A percentile compares a stretch with the other conserved stretches of the same genome.
phyloP scores from a whole-genome alignment of 2,113 vertebrate species.

The Ophthalmolycus amberensis region DNA sequence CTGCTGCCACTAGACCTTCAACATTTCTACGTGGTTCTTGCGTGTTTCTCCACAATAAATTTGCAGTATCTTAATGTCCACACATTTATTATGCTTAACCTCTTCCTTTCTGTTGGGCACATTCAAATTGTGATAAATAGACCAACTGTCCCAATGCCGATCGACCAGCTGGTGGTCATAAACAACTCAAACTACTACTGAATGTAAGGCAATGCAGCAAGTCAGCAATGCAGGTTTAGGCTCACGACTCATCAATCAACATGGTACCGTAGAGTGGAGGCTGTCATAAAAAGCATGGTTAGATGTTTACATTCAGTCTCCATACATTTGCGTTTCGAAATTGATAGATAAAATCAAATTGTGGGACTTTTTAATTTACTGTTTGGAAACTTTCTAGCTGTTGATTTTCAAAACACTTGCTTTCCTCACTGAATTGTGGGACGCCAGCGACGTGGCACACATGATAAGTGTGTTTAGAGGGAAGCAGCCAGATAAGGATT shows the following conservation, averaged over 20 bases:
- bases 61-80: slow-evolving; percentile 8
- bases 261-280: not conserved
- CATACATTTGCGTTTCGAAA: not conserved
- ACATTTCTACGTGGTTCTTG: slow-evolving; percentile 8
- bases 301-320: slow-evolving; percentile 10
- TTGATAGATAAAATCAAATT: not conserved
- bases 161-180: slow-evolving; percentile 40
- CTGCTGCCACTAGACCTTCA: not conserved
- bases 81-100: slow-evolving; percentile 45
- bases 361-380: not conserved
- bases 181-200: slow-evolving; percentile 31
- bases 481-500: slow-evolving; percentile 16
- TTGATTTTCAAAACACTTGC: not conserved
- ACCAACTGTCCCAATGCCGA: slow-evolving; percentile 19
- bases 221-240: slow-evolving; percentile 36
- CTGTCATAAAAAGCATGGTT: not conserved
- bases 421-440: not conserved
- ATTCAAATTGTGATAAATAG: slow-evolving; percentile 49
- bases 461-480: slow-evolving; percentile 8
- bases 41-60: slow-evolving; percentile 22
- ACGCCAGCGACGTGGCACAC: not conserved
- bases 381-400: not conserved
- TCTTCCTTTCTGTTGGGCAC: slow-evolving; percentile 21
- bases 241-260: slow-evolving; percentile 49
- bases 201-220: slow-evolving; percentile 31